Percentiles rank a stretch among this genome's conserved stretches.
Conservation (phyloP, 2,797 vertebrate species). For the Otus scops region DNA sequence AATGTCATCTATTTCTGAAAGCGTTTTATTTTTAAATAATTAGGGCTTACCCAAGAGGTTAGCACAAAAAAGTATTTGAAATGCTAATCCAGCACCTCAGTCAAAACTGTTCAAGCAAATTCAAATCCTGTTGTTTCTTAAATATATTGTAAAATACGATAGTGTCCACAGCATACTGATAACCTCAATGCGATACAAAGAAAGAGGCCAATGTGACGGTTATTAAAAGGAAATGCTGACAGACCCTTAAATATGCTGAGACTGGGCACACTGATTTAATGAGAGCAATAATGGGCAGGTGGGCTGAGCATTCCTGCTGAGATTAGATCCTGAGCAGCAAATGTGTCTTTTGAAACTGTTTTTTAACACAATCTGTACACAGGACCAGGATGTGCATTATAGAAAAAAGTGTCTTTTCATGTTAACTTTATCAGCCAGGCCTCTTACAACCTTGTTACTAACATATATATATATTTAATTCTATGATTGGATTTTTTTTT, state of each 20-base stretch:
- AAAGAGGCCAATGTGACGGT: neutral
- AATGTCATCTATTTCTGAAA: slow-evolving; percentile 20
- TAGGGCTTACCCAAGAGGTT: slow-evolving; percentile 9
- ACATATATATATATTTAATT: neutral
- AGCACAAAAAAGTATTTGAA: slow-evolving; percentile 6
- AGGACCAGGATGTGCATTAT: neutral
- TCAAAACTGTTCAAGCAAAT: neutral
- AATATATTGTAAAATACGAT: neutral
- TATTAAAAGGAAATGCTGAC: neutral
- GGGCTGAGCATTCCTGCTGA: neutral
- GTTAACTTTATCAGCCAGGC: neutral
- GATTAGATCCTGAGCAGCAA: neutral
- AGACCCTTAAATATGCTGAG: neutral
- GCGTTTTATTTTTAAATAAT: slow-evolving; percentile 35
- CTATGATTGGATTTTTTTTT: neutral
- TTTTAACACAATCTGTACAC: neutral
- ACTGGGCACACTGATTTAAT: neutral
- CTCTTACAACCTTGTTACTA: neutral
- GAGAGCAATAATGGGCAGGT: slow-evolving; percentile 22
- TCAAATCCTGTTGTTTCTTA: slow-evolving; percentile 18
- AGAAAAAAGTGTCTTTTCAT: neutral
- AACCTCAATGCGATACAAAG: neutral
- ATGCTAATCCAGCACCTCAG: slow-evolving; percentile 32
- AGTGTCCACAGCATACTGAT: neutral
- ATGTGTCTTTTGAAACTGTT: neutral